Conservation (phyloP, 1,140 invertebrate genomes). For the Aphelenchoides besseyi region DNA sequence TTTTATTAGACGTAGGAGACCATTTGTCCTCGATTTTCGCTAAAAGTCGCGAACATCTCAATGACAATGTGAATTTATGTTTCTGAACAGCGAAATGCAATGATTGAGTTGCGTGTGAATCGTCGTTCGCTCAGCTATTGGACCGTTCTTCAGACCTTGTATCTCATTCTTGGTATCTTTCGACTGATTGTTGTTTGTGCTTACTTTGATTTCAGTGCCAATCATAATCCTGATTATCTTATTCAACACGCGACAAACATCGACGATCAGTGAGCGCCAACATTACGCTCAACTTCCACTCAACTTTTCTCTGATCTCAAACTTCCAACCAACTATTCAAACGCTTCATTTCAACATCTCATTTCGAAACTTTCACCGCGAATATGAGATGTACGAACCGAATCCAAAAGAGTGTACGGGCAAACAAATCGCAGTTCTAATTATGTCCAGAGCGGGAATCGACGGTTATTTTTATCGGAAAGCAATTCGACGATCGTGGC, state of each 20-base stretch:
- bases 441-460: background rate
- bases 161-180: background rate
- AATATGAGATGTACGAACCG: background rate
- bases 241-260: background rate
- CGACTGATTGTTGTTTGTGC: background rate
- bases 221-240: background rate
- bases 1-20: background rate
- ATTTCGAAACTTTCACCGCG: background rate
- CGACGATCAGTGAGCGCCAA: background rate
- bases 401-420: background rate
- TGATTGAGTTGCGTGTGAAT: background rate
- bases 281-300: background rate
- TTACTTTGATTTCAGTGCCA: background rate
- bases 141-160: background rate
- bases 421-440: background rate
- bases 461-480: background rate
- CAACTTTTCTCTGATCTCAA: background rate
- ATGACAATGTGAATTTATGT: background rate
- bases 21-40: background rate
- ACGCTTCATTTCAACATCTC: background rate
- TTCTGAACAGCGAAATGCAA: background rate
- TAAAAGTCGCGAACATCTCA: no score
- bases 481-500: background rate
- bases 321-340: background rate
- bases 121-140: background rate